These are phyloP conservation scores for Euphonia xanthogaster DNA, from an alignment of 2,797 vertebrate genomes.

Conservation along the genomic window DNA sequence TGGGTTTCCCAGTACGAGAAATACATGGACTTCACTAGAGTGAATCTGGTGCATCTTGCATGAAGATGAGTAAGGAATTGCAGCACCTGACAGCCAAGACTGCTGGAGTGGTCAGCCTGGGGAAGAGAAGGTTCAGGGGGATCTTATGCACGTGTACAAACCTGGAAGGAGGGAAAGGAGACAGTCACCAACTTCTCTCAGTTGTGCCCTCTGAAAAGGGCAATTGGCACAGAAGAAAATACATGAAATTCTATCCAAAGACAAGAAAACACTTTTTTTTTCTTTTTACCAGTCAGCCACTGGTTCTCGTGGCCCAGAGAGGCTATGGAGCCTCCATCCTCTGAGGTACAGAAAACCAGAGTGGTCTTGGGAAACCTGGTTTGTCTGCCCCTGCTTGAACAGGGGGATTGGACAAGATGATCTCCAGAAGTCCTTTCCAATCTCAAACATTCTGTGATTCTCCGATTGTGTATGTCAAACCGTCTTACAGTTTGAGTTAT, in stretches of 20 bases:
- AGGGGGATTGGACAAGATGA: not conserved
- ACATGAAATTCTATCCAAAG: not conserved
- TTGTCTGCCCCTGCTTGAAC: not conserved
- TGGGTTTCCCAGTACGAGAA: not conserved
- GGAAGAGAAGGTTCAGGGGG: not conserved
- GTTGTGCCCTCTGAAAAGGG: not conserved
- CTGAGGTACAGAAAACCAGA: not conserved
- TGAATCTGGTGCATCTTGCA: too few relatives aligned
- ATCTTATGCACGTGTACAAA: not conserved
- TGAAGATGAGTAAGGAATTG: not conserved
- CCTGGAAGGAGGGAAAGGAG: not conserved
- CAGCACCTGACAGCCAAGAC: not conserved
- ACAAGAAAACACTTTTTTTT: not conserved
- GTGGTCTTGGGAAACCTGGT: not conserved
- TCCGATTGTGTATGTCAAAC: not conserved
- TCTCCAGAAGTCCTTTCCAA: not conserved
- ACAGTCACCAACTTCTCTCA: not conserved
- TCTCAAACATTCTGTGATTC: not conserved
- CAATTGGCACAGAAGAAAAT: not conserved
- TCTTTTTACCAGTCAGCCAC: not conserved
- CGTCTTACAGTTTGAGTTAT: not conserved
- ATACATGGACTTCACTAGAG: not conserved
- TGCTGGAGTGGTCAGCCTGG: not conserved
- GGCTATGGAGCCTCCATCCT: not conserved
- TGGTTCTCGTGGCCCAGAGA: fast-evolving